A percentile compares a stretch with the other conserved stretches of the same genome.
These are phyloP conservation scores for Zosterops borbonicus DNA, from an alignment of 2,113 vertebrate species.

Conservation along the genomic window DNA sequence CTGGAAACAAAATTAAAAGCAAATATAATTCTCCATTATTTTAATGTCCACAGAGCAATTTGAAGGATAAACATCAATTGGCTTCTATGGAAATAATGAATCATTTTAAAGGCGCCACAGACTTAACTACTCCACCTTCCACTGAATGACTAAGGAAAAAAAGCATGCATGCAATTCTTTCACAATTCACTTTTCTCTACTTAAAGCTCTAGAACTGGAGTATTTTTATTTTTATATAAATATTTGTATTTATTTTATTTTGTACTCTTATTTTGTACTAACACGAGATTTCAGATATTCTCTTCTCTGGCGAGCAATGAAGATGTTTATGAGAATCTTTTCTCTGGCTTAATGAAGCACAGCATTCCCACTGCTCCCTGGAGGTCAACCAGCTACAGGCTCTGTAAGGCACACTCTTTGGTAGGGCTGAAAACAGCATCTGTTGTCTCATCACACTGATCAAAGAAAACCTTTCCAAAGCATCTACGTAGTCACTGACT, in stretches of 20 bases:
- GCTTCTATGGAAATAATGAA: slow-evolving; percentile 66
- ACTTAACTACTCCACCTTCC: slow-evolving; percentile 45
- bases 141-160: slow-evolving; percentile 42
- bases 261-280: neutral
- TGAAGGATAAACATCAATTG: slow-evolving; percentile 59
- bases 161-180: neutral
- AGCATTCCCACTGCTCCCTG: neutral
- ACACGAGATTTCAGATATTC: neutral
- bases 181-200: neutral
- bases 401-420: neutral
- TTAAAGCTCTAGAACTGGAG: neutral
- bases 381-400: neutral
- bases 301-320: neutral
- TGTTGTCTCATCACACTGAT: neutral
- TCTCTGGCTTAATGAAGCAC: neutral
- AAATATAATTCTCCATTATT: slow-evolving; percentile 68
- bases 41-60: slow-evolving; percentile 49
- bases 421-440: neutral
- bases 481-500: neutral
- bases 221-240: neutral
- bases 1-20: slow-evolving; percentile 74
- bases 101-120: slow-evolving; percentile 58
- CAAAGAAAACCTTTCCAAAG: neutral
- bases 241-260: no score
- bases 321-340: neutral